Conservation (phyloP, 2,797 vertebrate genomes). For the Pseudochirops corinnae region DNA sequence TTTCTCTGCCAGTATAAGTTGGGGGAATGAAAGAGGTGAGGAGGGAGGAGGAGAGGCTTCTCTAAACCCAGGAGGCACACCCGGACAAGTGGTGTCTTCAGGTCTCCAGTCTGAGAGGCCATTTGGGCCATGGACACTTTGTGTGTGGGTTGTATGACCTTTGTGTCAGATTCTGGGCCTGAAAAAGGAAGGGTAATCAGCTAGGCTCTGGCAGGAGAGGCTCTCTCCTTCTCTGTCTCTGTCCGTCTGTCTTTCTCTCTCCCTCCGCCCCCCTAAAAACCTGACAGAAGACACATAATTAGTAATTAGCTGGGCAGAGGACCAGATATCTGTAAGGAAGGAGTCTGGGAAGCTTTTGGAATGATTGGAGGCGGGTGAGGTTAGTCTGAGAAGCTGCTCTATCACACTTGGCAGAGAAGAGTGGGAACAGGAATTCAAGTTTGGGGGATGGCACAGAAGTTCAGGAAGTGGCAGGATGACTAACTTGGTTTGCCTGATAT, state of each 20-base stretch:
- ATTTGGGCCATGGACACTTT: neutral
- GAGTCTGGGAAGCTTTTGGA: neutral
- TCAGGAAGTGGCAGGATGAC: constrained; percentile 7
- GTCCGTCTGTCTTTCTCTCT: too few relatives aligned
- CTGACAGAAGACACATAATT: neutral
- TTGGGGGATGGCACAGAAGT: constrained; percentile 6
- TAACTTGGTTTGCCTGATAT: neutral
- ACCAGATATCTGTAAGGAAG: neutral
- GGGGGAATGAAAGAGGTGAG: too few relatives aligned
- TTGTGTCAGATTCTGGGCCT: neutral
- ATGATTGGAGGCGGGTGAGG: neutral
- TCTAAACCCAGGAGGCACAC: neutral
- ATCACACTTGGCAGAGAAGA: constrained; percentile 25
- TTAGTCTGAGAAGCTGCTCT: neutral
- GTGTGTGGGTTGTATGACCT: neutral
- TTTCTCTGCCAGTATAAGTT: neutral
- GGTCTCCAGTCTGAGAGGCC: neutral
- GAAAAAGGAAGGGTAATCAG: neutral
- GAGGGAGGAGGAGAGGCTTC: neutral
- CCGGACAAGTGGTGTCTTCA: neutral
- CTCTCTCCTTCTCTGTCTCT: neutral
- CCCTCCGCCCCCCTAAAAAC: neutral
- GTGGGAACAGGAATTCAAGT: constrained; percentile 24
- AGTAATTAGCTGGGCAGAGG: neutral
- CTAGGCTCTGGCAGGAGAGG: neutral